Evolutionary conservation across 2,888 invertebrate species (phyloP).

Genomic region (Monoplex corrugatus): DNA sequence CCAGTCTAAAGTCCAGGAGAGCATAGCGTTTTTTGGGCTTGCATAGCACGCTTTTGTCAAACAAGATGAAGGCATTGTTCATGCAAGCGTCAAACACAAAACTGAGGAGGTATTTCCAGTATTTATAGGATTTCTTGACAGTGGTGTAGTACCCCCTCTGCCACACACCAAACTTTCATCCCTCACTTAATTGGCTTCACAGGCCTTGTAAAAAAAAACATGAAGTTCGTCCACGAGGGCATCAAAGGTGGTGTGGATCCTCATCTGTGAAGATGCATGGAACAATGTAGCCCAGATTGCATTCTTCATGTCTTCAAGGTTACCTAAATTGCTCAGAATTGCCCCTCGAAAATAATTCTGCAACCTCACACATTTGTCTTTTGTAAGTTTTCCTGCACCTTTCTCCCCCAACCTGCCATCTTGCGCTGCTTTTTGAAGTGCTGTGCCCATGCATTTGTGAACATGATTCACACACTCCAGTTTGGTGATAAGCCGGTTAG

Average conservation of each 20-base stretch:
- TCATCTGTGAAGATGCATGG: too few relatives aligned
- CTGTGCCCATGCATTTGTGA: too few relatives aligned
- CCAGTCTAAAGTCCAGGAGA: neutral
- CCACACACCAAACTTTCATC: neutral
- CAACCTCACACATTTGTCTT: too few relatives aligned
- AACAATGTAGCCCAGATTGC: neutral
- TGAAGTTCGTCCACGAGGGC: too few relatives aligned
- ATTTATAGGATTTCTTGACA: neutral
- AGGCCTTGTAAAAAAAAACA: too few relatives aligned
- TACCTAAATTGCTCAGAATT: neutral
- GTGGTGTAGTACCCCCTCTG: conserved; percentile 12
- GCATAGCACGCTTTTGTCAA: neutral
- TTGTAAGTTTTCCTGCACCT: too few relatives aligned
- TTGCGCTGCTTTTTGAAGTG: too few relatives aligned
- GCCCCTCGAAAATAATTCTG: too few relatives aligned
- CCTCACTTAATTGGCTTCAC: neutral
- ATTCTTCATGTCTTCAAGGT: neutral
- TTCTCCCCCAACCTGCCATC: too few relatives aligned
- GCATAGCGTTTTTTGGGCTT: neutral
- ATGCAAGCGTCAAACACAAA: conserved; percentile 1
- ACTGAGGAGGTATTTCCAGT: neutral
- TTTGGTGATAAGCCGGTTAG: too few relatives aligned
- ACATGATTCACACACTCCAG: too few relatives aligned
- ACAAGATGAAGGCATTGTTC: neutral
- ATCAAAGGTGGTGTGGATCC: too few relatives aligned